Evolutionary conservation across 2,888 invertebrate genomes (phyloP), one percentile per base, ranked within the genome.

Genomic region (Spisula solida): DNA sequence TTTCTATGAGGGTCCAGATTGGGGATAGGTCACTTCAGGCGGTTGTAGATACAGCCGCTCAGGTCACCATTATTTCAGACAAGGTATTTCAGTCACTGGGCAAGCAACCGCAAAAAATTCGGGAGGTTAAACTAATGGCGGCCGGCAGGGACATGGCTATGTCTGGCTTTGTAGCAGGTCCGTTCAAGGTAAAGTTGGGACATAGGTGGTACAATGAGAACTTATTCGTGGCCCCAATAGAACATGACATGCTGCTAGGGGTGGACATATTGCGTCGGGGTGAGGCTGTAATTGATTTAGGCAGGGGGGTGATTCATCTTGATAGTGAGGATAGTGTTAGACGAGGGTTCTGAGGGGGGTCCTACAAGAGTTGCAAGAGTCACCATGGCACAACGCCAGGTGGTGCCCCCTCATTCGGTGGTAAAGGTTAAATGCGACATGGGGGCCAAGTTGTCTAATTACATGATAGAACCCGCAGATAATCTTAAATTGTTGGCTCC

Each of bases 361-460:
- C 16, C 18, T 14, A 80, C 82, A 5, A 0, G 5, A 20, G 48
- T 86, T 0, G 16, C 88, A 4, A n/a, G 88, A 51, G 86, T 90
- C 0, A 88, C 85, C 1, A 82, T 85, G 8, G 79, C 85, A 0
- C 82, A 82, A 16, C 14, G 85, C 0, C 14, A 2, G 6, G 80
- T 83, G 1, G 55, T 88, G 6, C 90, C 90, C 5, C 88, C 88
- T 1, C 41, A 90, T 16, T 84, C 86, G 0, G 86, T 82, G 6
- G 47, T 29, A 0, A 34, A 51, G 6, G 29, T 88, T 0, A 41
- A 41, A n/a, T 88, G 90, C 47, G 75, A 81, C 18, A 6, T 90
- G 18, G 55, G 48, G 0, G 12, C 0, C 1, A 25, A 86, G 6
- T 4, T 86, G 60, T 47, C 85, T 8, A 56, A 81, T 31, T 90